Percentiles rank a stretch among this genome's conserved stretches.
phyloP scores from a whole-genome alignment of 2,888 invertebrate species.

The Dicyrtomina minuta region DNA sequence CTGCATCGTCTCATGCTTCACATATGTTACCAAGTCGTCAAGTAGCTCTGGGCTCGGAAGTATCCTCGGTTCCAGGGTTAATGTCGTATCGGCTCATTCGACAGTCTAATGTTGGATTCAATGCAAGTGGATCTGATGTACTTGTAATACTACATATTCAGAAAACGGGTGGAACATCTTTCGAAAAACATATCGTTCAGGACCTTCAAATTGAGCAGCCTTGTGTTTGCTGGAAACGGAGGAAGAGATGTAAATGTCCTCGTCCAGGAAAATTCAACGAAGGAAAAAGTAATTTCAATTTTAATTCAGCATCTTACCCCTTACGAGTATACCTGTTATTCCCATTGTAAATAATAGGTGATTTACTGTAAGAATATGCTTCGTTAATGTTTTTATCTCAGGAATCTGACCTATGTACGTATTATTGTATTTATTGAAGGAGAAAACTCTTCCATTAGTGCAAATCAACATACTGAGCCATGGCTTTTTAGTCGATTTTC shows the following conservation, averaged over 20 bases:
- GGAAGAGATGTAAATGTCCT: conserved; percentile 89
- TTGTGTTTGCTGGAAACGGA: conserved; percentile 85
- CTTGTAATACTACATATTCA: conserved; percentile 98
- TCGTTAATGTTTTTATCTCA: too few relatives aligned
- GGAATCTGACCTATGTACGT: too few relatives aligned
- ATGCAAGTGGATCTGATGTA: conserved; percentile 76
- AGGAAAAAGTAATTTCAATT: neutral
- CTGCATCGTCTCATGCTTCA: conserved; percentile 10
- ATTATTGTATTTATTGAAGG: too few relatives aligned
- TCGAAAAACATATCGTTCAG: conserved; percentile 93
- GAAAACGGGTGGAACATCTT: conserved; percentile 97
- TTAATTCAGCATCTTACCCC: too few relatives aligned
- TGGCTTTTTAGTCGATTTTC: conserved; percentile 98
- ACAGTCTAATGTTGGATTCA: conserved; percentile 47
- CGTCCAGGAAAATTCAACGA: conserved; percentile 62
- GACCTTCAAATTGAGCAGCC: conserved; percentile 90
- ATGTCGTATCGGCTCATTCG: conserved; percentile 49
- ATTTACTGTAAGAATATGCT: too few relatives aligned
- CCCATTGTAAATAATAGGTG: too few relatives aligned
- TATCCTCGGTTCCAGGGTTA: conserved; percentile 41
- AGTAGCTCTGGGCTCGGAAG: conserved; percentile 15
- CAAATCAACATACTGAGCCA: conserved; percentile 64
- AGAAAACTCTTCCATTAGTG: neutral
- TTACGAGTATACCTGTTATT: too few relatives aligned
- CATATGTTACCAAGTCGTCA: neutral